Base-by-base conservation (phyloP, 2,113 vertebrate species). In the Lonchura striata region DNA sequence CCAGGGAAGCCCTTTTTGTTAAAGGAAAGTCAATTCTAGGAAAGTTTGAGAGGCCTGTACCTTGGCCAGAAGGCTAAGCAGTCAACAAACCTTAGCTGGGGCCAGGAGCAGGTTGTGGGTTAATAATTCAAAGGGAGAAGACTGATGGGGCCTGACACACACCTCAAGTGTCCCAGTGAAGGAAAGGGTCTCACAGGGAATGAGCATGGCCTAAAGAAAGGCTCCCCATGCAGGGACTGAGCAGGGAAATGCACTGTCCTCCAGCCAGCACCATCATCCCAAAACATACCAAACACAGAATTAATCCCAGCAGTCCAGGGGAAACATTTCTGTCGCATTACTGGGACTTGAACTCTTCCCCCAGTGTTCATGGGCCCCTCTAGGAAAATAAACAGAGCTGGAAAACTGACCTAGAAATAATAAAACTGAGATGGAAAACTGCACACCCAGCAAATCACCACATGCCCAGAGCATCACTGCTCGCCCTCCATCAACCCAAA, bases 41-140 rank as follows among this genome's bases (percentile, higher is more conserved):
- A 94, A 96, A 92, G 82, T 88, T 92, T 72, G 74, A 72, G 79
- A 76, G 41, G 66, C 18, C 80, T 95, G 87, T 97, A 95, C 92
- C 93, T 96, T 96, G 96, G 77, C 69, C 95, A 89, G 92, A 42
- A 75, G 59, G 52, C 60, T 90, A 50, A 79, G 94, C 4, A 6
- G 74, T 95, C 90, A 94, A 61, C 90, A 97, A 77, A 95, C 23
- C 91, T 61, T 64, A 64, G 25, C 4, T 31, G 95, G 93, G 92
- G 90, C 92, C 97, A 90, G 94, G 57, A 88, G 88, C 42, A 91
- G 95, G 83, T 71, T 95, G 70, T 96, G 76, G 75, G 96, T 97
- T 97, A 97, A 97, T 97, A 95, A 97, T 95, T 95, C 89, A 96
- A 95, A 63, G 56, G 79, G 27, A 93, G 53, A 79, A 81, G 86